These are phyloP conservation scores for Dusona sp. DNA, from an alignment of 2,888 invertebrate genomes.

Conservation along the genomic window DNA sequence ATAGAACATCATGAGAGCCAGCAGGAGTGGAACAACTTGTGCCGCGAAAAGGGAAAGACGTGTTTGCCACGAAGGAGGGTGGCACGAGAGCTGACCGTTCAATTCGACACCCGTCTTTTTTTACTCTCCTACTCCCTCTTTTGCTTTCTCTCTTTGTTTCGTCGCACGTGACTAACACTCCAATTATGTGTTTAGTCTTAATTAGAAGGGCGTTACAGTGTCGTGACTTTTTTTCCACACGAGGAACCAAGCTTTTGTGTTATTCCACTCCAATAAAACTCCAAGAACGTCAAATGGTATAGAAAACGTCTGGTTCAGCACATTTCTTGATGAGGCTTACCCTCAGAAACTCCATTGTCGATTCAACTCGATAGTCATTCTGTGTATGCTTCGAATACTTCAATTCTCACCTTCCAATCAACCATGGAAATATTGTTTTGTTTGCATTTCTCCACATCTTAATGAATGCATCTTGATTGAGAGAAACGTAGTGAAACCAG, in stretches of 20 bases:
- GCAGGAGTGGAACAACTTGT: constrained; percentile 64
- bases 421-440: neutral
- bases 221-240: constrained; percentile 66
- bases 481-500: neutral
- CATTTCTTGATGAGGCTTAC: constrained; percentile 4
- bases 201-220: constrained; percentile 80
- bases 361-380: constrained; percentile 18
- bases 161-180: constrained; percentile 81
- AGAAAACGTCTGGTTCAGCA: constrained; percentile 43
- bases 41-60: constrained; percentile 71
- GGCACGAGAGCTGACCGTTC: constrained; percentile 79
- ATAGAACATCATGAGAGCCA: constrained; percentile 50
- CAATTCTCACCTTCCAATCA: neutral
- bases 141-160: constrained; percentile 18
- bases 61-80: constrained; percentile 75
- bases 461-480: neutral
- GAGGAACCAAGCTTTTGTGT: constrained; percentile 24
- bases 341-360: neutral
- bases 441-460: neutral
- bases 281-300: constrained; percentile 48
- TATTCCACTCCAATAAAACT: constrained; percentile 51
- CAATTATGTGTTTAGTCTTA: constrained; percentile 83
- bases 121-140: neutral
- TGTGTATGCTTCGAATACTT: neutral
- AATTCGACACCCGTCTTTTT: constrained; percentile 75